phyloP scores from a whole-genome alignment of 2,888 invertebrate genomes.

The Endomychus coccineus region DNA sequence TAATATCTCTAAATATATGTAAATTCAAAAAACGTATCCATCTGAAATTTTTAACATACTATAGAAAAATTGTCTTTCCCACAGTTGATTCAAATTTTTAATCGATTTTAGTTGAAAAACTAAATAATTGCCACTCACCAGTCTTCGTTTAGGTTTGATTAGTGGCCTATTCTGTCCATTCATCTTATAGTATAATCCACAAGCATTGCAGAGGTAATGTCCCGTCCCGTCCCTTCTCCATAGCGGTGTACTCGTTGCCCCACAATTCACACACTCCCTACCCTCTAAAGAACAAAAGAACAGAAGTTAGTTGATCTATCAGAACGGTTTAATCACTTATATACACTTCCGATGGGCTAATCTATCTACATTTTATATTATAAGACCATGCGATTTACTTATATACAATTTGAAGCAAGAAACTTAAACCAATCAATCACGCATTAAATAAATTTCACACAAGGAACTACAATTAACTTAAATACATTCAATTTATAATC shows the following conservation, averaged over 20 bases:
- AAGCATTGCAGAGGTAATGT: conserved; percentile 97
- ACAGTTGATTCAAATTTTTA: conserved; percentile 3
- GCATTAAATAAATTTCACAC: no score
- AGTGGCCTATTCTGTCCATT: conserved; percentile 98
- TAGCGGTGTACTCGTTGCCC: conserved; percentile 94
- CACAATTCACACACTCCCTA: conserved; percentile 98
- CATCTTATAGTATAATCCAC: conserved; percentile 99
- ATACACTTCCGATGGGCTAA: background rate
- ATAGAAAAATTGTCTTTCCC: no score
- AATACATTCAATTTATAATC: no score
- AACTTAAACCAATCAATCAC: no score
- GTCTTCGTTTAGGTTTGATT: conserved; percentile 98
- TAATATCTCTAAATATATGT: no score
- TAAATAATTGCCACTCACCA: conserved; percentile 84
- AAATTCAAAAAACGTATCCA: no score
- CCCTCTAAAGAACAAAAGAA: conserved; percentile 64
- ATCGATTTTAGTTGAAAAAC: no score
- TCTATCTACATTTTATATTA: no score
- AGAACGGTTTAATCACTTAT: background rate
- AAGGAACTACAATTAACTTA: no score
- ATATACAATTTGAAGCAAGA: no score
- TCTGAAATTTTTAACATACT: no score
- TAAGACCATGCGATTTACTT: no score
- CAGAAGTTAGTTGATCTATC: background rate
- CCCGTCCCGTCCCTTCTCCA: conserved; percentile 98